Evolutionary conservation across 2,888 invertebrate genomes (phyloP).

Genomic region (Micoletzkya japonica): DNA sequence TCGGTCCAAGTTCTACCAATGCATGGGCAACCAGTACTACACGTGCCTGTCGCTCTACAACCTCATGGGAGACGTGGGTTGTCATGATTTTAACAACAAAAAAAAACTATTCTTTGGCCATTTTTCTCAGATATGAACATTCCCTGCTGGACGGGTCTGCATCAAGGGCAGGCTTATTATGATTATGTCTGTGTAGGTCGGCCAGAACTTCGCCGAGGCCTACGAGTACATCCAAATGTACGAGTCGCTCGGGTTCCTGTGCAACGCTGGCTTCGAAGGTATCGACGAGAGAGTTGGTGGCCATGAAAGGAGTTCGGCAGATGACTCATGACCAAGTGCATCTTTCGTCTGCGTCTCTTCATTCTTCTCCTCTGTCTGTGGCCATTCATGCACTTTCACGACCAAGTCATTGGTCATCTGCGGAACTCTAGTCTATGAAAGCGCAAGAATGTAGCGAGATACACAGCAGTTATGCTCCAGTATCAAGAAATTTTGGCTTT

Average conservation of each 20-base stretch:
- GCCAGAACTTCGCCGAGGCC: slow-evolving; percentile 19
- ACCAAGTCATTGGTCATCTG: background rate
- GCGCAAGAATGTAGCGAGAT: no score
- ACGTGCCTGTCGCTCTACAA: slow-evolving; percentile 46
- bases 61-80: slow-evolving; percentile 34
- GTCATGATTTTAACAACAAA: slow-evolving; percentile 3
- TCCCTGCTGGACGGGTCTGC: no score
- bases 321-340: no score
- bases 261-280: slow-evolving; percentile 51
- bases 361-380: background rate
- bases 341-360: no score
- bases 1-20: slow-evolving; percentile 49
- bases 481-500: no score
- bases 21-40: slow-evolving; percentile 50
- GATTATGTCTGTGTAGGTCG: background rate
- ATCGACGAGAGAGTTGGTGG: no score
- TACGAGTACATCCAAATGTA: slow-evolving; percentile 48
- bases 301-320: no score
- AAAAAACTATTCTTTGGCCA: no score
- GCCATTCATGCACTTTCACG: background rate
- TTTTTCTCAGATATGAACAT: no score
- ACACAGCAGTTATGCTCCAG: no score
- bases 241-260: slow-evolving; percentile 46
- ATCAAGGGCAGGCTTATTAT: background rate
- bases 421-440: no score